Conservation (phyloP, 2,113 vertebrate species). For the Turdus rufiventris region DNA sequence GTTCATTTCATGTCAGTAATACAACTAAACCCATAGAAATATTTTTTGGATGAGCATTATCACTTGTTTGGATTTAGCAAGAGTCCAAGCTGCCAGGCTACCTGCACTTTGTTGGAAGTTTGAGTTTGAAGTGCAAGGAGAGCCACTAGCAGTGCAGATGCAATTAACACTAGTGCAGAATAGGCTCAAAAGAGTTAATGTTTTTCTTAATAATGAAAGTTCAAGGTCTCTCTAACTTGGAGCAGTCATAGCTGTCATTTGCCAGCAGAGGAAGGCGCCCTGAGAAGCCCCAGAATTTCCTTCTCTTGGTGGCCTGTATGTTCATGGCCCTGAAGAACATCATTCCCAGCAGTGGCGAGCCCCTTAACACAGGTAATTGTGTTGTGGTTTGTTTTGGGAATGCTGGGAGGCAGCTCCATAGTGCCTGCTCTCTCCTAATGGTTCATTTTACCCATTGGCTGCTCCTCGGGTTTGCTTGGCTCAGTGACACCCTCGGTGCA, state of each 20-base stretch:
- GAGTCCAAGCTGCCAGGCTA: not conserved
- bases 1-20: not conserved
- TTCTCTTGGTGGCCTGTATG: not conserved
- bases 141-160: not conserved
- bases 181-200: not conserved
- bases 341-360: not conserved
- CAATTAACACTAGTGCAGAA: not conserved
- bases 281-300: not conserved
- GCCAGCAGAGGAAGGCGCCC: not conserved
- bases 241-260: not conserved
- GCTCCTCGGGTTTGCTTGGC: not conserved
- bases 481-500: not conserved
- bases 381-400: not conserved
- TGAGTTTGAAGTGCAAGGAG: not conserved
- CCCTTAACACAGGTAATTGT: not conserved
- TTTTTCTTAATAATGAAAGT: not conserved
- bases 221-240: not conserved
- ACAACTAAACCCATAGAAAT: not conserved
- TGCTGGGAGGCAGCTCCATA: not conserved
- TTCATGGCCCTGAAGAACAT: accelerated
- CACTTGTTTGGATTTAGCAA: not conserved
- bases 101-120: not conserved
- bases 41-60: not conserved
- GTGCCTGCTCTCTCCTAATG: accelerated
- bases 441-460: not conserved